Conservation (phyloP, 2,888 invertebrate genomes). For the Drosophila kanekoi region DNA sequence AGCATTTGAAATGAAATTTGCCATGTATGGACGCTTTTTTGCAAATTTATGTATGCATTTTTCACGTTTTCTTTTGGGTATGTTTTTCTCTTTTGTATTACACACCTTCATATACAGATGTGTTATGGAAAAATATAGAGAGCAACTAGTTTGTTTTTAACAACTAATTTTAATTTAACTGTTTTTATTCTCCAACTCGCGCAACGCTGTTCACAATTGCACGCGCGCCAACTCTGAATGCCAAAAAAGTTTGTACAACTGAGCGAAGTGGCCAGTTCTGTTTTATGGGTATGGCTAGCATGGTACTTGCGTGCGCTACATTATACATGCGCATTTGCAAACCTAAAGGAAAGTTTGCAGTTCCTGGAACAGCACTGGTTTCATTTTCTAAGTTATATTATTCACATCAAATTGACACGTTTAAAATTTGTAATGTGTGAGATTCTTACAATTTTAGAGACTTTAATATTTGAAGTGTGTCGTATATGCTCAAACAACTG, state of each 20-base stretch:
- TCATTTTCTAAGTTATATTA: neutral
- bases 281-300: slow-evolving; percentile 21
- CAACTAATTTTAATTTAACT: slow-evolving; percentile 52
- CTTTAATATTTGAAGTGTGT: slow-evolving; percentile 6
- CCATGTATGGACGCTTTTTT: slow-evolving; percentile 22
- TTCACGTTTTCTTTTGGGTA: slow-evolving; percentile 3
- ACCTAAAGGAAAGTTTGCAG: neutral
- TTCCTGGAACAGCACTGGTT: neutral
- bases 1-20: slow-evolving; percentile 11
- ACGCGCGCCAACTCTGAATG: slow-evolving; percentile 76
- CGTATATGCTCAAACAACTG: slow-evolving; percentile 32
- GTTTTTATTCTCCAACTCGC: slow-evolving; percentile 54
- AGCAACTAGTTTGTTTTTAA: slow-evolving; percentile 31
- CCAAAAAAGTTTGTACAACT: slow-evolving; percentile 56
- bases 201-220: slow-evolving; percentile 63
- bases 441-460: neutral
- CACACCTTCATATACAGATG: slow-evolving; percentile 71
- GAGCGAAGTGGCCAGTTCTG: slow-evolving; percentile 53
- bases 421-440: neutral
- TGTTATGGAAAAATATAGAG: slow-evolving; percentile 17
- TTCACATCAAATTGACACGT: neutral
- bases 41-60: slow-evolving; percentile 45
- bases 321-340: neutral
- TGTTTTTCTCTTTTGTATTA: slow-evolving; percentile 15
- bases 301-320: slow-evolving; percentile 30